Evolutionary conservation across 2,888 invertebrate species (phyloP), one percentile per base, ranked within the genome.

Genomic region (Andrena hattorfiana): DNA sequence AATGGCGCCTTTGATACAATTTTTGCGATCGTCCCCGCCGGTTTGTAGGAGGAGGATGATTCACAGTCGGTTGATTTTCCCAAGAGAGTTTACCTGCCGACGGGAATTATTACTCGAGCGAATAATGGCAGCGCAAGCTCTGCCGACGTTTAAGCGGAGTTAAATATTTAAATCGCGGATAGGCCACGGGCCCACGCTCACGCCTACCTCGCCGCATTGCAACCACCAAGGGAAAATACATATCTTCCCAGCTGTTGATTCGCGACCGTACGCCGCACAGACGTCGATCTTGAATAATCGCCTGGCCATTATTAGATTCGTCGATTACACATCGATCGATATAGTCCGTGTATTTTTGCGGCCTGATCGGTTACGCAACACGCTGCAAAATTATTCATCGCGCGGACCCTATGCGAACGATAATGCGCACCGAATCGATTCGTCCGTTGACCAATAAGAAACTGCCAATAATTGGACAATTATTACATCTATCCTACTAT

Each of bases 111-210:
- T 72, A 77, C 73, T 68, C 66, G 59, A 70, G 62, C 77, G 81
- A 86, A 78, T 87, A 87, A 87, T 83, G 81, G 77, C 73, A 48
- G 70, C 69, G 70, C 42, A 62, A 70, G 60, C 63, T 32, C 35
- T 28, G 74, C 75, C 49, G 63, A 68, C 81, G 85, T 83, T 87
- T 76, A 79, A 84, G 35, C 85, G 23, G 67, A 83, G 75, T 88
- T 84, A 89, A 87, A 85, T 89, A 84, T 89, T 88, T 83, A 87
- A 89, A 89, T 83, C 78, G 68, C 54, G 73, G 70, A 85, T 80
- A 82, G 77, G 59, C 69, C 42, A 72, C 23, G 66, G 79, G 81
- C 89, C 89, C 81, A 89, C 88, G 84, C 78, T 10, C 23, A 77
- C 83, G 87, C 87, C 85, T 80, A 86, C 81, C 73, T 49, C 26